Evolutionary conservation across 2,888 invertebrate species (phyloP), one percentile per base, ranked within the genome.

Genomic region (Cartodere bifasciata): DNA sequence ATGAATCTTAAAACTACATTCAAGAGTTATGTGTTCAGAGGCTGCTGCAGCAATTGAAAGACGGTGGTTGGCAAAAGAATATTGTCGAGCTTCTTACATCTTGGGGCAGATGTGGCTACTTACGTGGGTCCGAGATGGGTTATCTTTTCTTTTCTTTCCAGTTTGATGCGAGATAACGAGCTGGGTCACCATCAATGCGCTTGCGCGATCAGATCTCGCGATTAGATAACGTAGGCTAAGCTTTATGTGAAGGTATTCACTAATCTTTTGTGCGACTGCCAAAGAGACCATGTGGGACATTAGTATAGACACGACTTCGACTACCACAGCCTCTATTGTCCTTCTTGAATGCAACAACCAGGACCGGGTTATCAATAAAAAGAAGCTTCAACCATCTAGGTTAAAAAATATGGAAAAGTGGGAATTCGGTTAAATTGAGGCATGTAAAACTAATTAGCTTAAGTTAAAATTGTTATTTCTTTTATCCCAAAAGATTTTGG

Each of bases 201-300:
- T 46, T 51, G 52, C 51, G 51, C 46, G 55, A 55, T 55, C 37
- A 45, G 55, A 55, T 55, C 42, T 26, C 28, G 28, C 37, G 55
- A 55, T 55, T 46, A 55, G 55, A 55, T 55, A 50, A 44, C 36
- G 30, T 31, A 34, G 37, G 43, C 42, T 37, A 46, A 44, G 46
- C 47, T 50, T 52, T 49, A 52, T 49, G 45, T 44, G 34, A 40
- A 47, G 47, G 49, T 44, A 50, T 50, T 48, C 49, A 50, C 48
- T 47, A 51, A 51, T 50, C 51, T 53, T 50, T 51, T 50, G 49
- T 49, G 41, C 31, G 36, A 36, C 39, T 22, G 22, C 35, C 13
- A 27, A 26, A 17, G 32, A 35, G 41, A 40, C 45, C 46, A 48
- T 45, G 46, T 47, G 47, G 43, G 48, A 49, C 37, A 34, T 38